Conservation (phyloP, 2,113 vertebrate genomes). For the Apodemus speciosus region DNA sequence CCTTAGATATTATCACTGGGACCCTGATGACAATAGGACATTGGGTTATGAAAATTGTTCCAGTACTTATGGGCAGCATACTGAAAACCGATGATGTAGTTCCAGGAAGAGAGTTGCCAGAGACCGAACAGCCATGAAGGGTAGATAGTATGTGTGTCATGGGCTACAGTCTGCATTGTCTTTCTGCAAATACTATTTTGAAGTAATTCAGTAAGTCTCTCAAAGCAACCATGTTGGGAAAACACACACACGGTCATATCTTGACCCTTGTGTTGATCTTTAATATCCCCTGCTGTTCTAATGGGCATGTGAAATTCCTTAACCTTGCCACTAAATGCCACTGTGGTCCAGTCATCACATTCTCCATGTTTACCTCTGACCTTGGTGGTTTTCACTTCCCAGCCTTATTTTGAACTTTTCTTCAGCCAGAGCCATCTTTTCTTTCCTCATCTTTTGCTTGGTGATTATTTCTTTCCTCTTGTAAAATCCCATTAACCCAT, state of each 20-base stretch:
- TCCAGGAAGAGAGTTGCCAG: neutral
- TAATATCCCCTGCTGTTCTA: neutral
- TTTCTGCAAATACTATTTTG: neutral
- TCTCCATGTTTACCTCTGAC: neutral
- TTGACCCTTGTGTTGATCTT: neutral
- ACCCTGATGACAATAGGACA: neutral
- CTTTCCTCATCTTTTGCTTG: neutral
- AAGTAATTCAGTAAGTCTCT: neutral
- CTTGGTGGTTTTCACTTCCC: neutral
- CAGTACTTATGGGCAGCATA: neutral
- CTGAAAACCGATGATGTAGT: neutral
- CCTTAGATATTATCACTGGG: neutral
- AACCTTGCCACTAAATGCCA: no score
- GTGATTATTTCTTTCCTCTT: neutral
- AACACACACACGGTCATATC: neutral
- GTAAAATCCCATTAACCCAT: neutral
- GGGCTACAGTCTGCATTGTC: neutral
- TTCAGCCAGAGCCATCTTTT: neutral
- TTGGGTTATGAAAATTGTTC: neutral
- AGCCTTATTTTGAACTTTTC: neutral
- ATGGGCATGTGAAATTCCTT: neutral
- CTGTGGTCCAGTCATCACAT: neutral
- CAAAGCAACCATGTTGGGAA: neutral
- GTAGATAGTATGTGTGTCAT: fast-evolving
- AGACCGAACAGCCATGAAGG: neutral